Evolutionary conservation across 2,888 invertebrate species (phyloP), one percentile per base, ranked within the genome.

Genomic region (Shargacucullia verbasci): DNA sequence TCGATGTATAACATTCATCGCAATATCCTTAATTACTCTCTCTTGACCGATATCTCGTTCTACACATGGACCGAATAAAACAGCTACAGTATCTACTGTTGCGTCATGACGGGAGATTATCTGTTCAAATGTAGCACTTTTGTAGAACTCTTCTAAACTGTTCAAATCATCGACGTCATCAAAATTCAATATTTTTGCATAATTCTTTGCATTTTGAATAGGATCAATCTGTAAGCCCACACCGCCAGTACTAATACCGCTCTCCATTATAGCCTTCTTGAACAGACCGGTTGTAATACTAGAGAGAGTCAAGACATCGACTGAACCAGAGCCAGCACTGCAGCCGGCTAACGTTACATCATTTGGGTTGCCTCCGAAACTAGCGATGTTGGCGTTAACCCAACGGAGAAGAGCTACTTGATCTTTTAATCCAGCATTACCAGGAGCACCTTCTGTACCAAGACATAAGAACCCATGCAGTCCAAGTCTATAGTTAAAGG

Each of bases 361-460:
- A 33, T 85, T 56, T 20, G 90, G 84, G 35, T 89, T 85, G 1
- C 89, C 90, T 13, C 87, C 87, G 49, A 87, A 90, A 11, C 52
- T 73, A 1, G 76, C 86, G 43, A 90, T 88, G 56, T 90, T 89
- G 5, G 70, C 67, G 33, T 85, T 74, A 0, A 86, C 80, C 87
- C 86, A 87, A 0, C 74, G 78, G 5, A 89, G 70, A 13, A 85
- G 63, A 0, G 86, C 83, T 1, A 90, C 80, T 67, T 88, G 88
- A 50, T 90, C 90, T 65, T 90, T 90, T 83, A 89, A 79, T 4
- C 87, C 90, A 14, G 89, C 89, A 44, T 90, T 89, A 0, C 90
- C 90, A 0, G 89, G 89, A 41, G 74, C 71, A 43, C 79, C 81
- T 53, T 80, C 70, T 11, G 88, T 89, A 0, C 89, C 88, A n/a